Evolutionary conservation across 1,140 invertebrate species (phyloP), one percentile per base, ranked within the genome.

Genomic region (Pseudomyrmex flavicornis): DNA sequence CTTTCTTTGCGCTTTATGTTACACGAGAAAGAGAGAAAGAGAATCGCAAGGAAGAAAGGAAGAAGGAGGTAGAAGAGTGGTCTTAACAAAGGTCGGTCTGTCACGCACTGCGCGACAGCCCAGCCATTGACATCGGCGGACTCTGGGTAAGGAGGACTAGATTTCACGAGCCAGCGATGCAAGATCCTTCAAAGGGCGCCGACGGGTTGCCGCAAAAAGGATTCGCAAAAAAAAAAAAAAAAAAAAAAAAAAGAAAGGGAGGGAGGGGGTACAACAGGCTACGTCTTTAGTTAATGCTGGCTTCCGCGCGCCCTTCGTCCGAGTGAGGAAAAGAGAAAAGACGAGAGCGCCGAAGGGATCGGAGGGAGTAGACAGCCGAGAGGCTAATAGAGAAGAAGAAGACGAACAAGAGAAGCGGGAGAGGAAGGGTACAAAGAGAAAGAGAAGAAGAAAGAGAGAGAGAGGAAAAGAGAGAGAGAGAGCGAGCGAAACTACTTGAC

Each of bases 111-210:
- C 85, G 88, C 83, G 85, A 77, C 74, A 82, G 87, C 84, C 35
- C 90, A 93, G 90, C 91, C 93, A 93, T 94, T 94, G 93, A 94
- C 93, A 93, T 93, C 91, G 89, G 82, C 86, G 86, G 86, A 61
- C 76, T 84, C 83, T 58, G 88, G 89, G 85, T 92, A 91, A 93
- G 91, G 92, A 94, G 93, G 93, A 94, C 93, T 94, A 94, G 93
- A 94, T 94, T 94, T 94, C 93, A 94, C 93, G 93, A 93, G 92
- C 93, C 92, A 94, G 91, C 91, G 93, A 89, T 92, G 90, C 91
- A 92, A 89, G 90, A 93, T 93, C 91, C 91, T 91, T 94, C 93
- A 93, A 94, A 94, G 93, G 91, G 70, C 82, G 92, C 93, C 94
- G 93, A 92, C 91, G 73, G 69, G 76, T 80, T 76, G 87, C 93